These are phyloP conservation scores for Acrossocheilus wenchowensis DNA, from an alignment of 2,797 vertebrate species.

Conservation along the genomic window DNA sequence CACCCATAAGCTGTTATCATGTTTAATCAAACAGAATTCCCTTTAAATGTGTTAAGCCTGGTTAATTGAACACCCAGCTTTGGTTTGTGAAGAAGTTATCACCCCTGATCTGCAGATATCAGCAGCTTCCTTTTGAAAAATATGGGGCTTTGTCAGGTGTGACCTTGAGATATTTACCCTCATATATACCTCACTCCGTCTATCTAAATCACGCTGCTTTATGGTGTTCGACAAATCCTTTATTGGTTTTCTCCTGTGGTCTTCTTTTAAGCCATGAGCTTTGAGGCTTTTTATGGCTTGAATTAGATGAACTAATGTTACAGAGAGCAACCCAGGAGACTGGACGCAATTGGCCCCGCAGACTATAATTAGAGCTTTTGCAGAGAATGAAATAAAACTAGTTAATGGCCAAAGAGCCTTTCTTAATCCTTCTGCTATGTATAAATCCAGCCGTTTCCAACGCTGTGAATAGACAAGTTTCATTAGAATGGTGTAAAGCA, in stretches of 20 bases:
- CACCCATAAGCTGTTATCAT: constrained; percentile 3
- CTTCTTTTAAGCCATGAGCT: constrained; percentile 65
- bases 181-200: neutral
- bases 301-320: constrained; percentile 72
- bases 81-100: constrained; percentile 34
- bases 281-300: constrained; percentile 68
- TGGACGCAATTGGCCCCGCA: constrained; percentile 67
- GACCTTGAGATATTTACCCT: constrained; percentile 50
- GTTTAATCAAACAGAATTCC: constrained; percentile 21
- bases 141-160: neutral
- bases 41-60: constrained; percentile 25
- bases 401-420: constrained; percentile 65
- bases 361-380: constrained; percentile 75
- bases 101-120: constrained; percentile 8
- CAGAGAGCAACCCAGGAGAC: constrained; percentile 67
- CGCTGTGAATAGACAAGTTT: constrained; percentile 25
- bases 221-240: constrained; percentile 65
- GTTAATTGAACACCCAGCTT: constrained; percentile 36
- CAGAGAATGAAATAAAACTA: constrained; percentile 64
- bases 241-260: constrained; percentile 62
- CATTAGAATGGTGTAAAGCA: constrained; percentile 25
- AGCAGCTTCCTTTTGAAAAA: neutral
- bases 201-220: constrained; percentile 59
- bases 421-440: constrained; percentile 64
- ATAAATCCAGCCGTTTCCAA: constrained; percentile 47